A percentile compares a stretch with the other conserved stretches of the same genome.
Conservation (phyloP, 2,113 vertebrate genomes). For the Tenrec ecaudatus region DNA sequence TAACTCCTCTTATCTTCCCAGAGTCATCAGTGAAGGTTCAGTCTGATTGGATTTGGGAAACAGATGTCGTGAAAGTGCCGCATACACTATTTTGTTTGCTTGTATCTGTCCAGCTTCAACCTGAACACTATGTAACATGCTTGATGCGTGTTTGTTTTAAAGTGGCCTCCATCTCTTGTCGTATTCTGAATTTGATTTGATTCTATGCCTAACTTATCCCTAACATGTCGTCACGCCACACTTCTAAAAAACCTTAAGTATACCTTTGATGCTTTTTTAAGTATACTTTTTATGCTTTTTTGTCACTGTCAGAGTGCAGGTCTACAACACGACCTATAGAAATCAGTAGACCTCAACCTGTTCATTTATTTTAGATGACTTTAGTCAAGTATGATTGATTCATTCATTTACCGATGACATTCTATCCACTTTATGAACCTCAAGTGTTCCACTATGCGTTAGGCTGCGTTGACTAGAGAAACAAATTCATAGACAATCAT, state of each 20-base stretch:
- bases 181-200: conserved; percentile 46
- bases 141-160: conserved; percentile 45
- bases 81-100: conserved; percentile 17
- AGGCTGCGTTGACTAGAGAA: too few relatives aligned
- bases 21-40: conserved; percentile 47
- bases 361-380: neutral
- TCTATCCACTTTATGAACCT: neutral
- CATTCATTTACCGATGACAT: neutral
- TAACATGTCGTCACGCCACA: neutral
- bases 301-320: conserved; percentile 8
- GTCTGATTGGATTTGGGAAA: conserved; percentile 58
- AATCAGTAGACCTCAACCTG: neutral
- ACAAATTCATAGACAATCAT: too few relatives aligned
- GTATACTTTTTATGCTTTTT: too few relatives aligned
- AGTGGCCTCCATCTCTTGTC: conserved; percentile 5
- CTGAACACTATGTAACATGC: conserved; percentile 12
- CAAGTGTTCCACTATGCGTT: neutral
- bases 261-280: too few relatives aligned
- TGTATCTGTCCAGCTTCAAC: neutral
- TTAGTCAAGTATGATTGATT: conserved; percentile 2
- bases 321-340: conserved; percentile 8
- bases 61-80: conserved; percentile 24
- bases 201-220: neutral
- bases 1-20: conserved; percentile 8
- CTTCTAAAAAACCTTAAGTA: conserved; percentile 6